Evolutionary conservation across 2,113 vertebrate species (phyloP), one percentile per base, ranked within the genome.

Genomic region (Mormoops blainvillei): DNA sequence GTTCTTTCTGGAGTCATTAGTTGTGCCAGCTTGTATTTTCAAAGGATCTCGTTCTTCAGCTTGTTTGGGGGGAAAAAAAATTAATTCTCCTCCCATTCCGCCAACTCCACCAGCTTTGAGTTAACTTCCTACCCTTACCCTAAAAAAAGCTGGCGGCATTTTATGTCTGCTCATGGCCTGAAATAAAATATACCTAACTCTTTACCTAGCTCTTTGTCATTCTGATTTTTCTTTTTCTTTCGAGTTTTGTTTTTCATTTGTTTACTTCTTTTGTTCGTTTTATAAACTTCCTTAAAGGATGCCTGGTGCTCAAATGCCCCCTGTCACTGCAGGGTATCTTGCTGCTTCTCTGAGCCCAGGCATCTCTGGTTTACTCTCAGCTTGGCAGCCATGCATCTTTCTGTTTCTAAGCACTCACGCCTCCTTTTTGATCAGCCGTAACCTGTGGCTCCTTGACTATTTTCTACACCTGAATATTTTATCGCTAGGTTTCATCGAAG

Each of bases 391-490:
- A 65, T 0, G 15, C 9, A 36, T 41, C 4, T 63, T 26, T 67
- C 70, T 50, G 28, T 20, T 63, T 89, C 22, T 33, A 5, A 65
- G 19, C 13, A 78, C 86, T 54, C 5, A 2, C 19, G 63, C 22
- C 63, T 54, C 13, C 45, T 45, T 94, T 86, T 68, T 87, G n/a
- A 65, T 96, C 56, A 56, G 3, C 5, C 9, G 36, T 28, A 87
- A 58, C 63, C 56, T 54, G 31, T 58, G 52, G 31, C 63, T 94
- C 43, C 54, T 78, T 91, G 92, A 48, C 87, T 90, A 33, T 73
- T 89, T 94, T 78, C 41, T 95, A 13, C 31, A 31, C 16, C 74
- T 96, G 70, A 77, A 88, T 94, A 84, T 67, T 92, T 65, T 82
- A 92, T 56, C 6, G 0, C 36, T 73, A 73, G 52, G 87, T 96